phyloP scores from a whole-genome alignment of 37 sponge, comb jelly and placozoan genomes.

The Ephydatia muelleri region DNA sequence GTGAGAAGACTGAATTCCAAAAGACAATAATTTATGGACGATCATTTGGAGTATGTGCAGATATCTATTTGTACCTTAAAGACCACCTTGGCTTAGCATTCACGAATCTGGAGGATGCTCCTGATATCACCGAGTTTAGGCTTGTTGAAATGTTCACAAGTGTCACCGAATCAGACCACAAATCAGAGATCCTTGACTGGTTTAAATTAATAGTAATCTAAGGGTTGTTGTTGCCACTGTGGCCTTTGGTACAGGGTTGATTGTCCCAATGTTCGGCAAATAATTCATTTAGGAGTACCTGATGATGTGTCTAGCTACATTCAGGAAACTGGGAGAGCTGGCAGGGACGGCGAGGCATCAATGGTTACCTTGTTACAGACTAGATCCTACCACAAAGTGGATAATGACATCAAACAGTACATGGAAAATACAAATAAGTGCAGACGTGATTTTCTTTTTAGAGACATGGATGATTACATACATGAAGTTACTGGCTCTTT shows the following conservation, averaged over 20 bases:
- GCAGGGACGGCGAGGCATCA: conserved; percentile 13
- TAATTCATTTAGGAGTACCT: conserved; percentile 31
- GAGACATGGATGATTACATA: neutral
- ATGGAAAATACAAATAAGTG: too few species aligned
- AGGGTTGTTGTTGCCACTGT: too few species aligned
- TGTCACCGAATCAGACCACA: neutral
- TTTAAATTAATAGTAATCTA: neutral
- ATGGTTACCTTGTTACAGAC: neutral
- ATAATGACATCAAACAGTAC: too few species aligned
- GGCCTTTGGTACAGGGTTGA: conserved; percentile 46
- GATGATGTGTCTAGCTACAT: conserved; percentile 13
- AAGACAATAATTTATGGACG: too few species aligned
- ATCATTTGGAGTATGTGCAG: too few species aligned
- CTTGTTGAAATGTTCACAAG: conserved; percentile 47
- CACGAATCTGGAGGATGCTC: too few species aligned
- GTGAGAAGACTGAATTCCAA: too few species aligned
- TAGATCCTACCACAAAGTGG: too few species aligned
- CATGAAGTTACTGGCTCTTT: neutral
- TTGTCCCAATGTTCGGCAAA: too few species aligned
- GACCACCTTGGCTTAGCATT: too few species aligned
- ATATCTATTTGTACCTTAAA: too few species aligned
- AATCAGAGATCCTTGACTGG: neutral
- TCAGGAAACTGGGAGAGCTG: conserved; percentile 34
- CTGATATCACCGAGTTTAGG: too few species aligned
- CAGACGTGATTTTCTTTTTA: conserved; percentile 7